Evolutionary conservation across 2,888 invertebrate genomes (phyloP), one percentile per base, ranked within the genome.

Genomic region (Tryphoninae sp.): DNA sequence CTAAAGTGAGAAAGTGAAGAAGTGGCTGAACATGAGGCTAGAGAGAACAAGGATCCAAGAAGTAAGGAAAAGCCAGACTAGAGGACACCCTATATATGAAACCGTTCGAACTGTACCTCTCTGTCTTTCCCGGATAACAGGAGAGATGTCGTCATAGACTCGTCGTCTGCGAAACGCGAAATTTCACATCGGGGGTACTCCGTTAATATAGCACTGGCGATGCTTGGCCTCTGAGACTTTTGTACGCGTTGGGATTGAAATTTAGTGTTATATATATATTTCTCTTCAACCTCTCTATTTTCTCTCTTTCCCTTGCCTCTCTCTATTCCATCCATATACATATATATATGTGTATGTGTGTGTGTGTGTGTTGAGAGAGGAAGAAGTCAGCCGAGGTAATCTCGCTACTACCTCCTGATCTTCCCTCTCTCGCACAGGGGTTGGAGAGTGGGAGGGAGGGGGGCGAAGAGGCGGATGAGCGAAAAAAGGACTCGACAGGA

Each of bases 191-290:
- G 23, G 33, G 65, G 72, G 51, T 13, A 40, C 33, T n/a, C 40
- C 40, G 33, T 23, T 23, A 26, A 16, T 42, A 33, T 33, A 33
- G 33, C 26, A 33, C 58, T 45, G 22, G 33, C 9, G 61, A 59
- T 72, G 67, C 61, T 79, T 75, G 71, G 61, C 59, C 53, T 58
- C 75, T 72, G 33, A 62, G 82, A 84, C 84, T 85, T 85, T 85
- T 85, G 84, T 85, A 74, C 81, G 76, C 77, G 78, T 82, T 86
- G 86, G 86, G 89, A 91, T 91, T 91, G 90, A 90, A 91, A 90
- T 90, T 91, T 90, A 90, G 87, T 89, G 87, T 89, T 84, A 87
- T 87, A 90, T 90, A 87, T 85, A 59, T 58, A 26, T 16, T n/a
- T 59, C 33, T 55, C 19, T 65, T 13, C 19, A 4, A 42, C 61